Evolutionary conservation across 2,113 vertebrate species (phyloP).

Genomic region (Benitochromis conjunctus): DNA sequence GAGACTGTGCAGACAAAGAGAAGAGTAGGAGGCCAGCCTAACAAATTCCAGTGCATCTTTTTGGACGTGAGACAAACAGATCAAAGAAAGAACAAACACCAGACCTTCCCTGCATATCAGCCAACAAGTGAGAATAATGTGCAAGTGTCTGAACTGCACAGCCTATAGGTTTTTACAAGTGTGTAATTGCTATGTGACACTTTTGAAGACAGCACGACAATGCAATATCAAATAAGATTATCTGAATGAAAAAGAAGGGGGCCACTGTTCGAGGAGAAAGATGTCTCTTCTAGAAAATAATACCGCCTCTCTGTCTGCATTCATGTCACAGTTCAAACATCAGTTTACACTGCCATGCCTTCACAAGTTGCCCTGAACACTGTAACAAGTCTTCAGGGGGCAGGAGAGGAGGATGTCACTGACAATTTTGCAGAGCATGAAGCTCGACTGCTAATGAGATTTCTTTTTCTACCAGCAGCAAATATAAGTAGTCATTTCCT

Average conservation of each 20-base stretch:
- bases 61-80: background rate
- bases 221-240: slow-evolving; percentile 51
- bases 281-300: slow-evolving; percentile 29
- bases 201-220: slow-evolving; percentile 38
- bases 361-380: slow-evolving; percentile 49
- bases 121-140: background rate
- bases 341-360: slow-evolving; percentile 34
- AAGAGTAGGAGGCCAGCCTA: background rate
- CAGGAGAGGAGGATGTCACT: slow-evolving; percentile 34
- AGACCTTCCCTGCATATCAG: background rate
- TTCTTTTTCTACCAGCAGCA: background rate
- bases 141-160: slow-evolving; percentile 7
- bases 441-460: slow-evolving; percentile 47
- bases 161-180: slow-evolving; percentile 15
- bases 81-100: background rate
- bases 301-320: slow-evolving; percentile 22
- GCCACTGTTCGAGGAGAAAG: slow-evolving; percentile 31
- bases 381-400: slow-evolving; percentile 55
- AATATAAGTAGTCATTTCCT: slow-evolving; percentile 23
- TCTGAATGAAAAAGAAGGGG: slow-evolving; percentile 23
- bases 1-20: background rate
- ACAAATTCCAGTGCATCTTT: background rate
- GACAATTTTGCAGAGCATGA: slow-evolving; percentile 33
- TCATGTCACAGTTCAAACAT: slow-evolving; percentile 54
- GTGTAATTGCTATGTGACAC: slow-evolving; percentile 53